Conservation (phyloP, 2,888 invertebrate genomes). For the Glyphotaelius pellucidus region DNA sequence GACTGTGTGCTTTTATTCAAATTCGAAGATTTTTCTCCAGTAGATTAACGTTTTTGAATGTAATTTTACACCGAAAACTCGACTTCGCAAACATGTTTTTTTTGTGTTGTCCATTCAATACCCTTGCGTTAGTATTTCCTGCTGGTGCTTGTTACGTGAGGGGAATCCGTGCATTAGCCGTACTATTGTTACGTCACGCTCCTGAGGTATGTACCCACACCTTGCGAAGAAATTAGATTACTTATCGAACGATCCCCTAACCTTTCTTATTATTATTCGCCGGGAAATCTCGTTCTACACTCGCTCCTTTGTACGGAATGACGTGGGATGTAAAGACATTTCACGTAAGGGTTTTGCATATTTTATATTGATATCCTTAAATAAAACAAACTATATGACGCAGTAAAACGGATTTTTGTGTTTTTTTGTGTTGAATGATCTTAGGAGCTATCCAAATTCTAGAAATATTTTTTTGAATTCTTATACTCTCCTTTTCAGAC, state of each 20-base stretch:
- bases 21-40: no score
- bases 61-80: neutral
- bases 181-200: constrained; percentile 46
- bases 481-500: no score
- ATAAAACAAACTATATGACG: neutral
- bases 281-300: constrained; percentile 16
- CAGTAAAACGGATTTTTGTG: neutral
- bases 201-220: constrained; percentile 2
- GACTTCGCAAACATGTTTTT: neutral
- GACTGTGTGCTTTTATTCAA: no score
- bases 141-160: constrained; percentile 31
- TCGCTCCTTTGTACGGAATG: neutral
- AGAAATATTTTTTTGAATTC: neutral
- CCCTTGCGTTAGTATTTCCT: neutral
- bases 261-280: constrained; percentile 13
- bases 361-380: neutral
- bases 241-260: constrained; percentile 34
- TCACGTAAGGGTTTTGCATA: neutral
- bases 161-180: constrained; percentile 36
- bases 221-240: constrained; percentile 39
- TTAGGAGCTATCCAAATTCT: neutral
- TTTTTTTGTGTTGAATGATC: neutral
- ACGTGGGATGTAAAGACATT: neutral
- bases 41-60: neutral
- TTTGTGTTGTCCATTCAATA: neutral